Base-by-base conservation (phyloP, 2,797 vertebrate species). In the Novumbra hubbsi region DNA sequence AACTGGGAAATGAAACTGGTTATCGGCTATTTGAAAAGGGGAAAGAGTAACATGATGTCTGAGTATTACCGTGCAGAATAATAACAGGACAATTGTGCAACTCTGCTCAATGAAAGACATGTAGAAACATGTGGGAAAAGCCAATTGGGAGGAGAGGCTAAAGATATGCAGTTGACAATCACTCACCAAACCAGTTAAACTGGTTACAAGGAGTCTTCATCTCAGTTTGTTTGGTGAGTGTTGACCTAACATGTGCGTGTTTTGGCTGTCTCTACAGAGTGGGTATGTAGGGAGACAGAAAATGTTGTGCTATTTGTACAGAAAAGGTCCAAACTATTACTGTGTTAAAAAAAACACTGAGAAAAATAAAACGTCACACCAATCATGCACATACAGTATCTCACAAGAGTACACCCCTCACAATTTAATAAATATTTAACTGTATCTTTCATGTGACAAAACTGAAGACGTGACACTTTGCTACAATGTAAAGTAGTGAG, bases 1-100 rank as follows among this genome's bases (percentile, higher is more conserved):
- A 6, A 32, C 16, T 60, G 68, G 80, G 85, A 90, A 90, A 84
- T 86, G 81, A 85, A 85, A 87, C 73, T 70, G 24, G 52, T 24
- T 14, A 0, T 14, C 32, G 45, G 17, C 21, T 30, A 74, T 30
- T 52, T 30, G 5, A 16, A 19, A 9, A 30, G 15, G 27, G 27
- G 27, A n/a, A 63, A 69, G 49, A 52, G 4, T 9, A 34, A 66
- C 64, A 21, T 28, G 24, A 45, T 9, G 66, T 48, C n/a, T 0
- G 38, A 21, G 48, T 28, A 27, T 28, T 19, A 24, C 38, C 17
- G 28, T 17, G 16, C 34, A 15, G 50, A 17, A 55, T n/a, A n/a
- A 55, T 17, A 30, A 28, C 12, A 15, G 1, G n/a, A 14, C 5
- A 24, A 68, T 17, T n/a, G 24, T 1, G 5, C 8, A 3, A 38